phyloP scores from a whole-genome alignment of 2,888 invertebrate genomes.

The Miltochrista miniata region DNA sequence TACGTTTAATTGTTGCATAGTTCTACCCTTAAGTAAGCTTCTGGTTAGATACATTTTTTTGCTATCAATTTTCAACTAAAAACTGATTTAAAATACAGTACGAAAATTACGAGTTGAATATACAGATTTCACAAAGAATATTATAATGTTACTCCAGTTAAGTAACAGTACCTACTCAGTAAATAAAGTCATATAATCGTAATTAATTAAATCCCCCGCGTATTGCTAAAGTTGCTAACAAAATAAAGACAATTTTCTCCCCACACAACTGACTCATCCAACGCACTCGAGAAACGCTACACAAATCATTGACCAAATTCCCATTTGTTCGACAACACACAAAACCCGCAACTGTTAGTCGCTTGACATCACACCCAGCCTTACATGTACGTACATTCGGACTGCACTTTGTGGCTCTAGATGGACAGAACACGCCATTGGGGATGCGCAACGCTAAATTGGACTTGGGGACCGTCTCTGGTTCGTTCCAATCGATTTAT shows the following conservation, averaged over 20 bases:
- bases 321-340: conserved; percentile 29
- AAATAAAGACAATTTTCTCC: background rate
- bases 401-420: conserved; percentile 51
- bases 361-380: conserved; percentile 35
- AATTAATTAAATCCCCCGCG: background rate
- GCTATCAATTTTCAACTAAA: no score
- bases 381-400: conserved; percentile 32
- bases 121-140: no score
- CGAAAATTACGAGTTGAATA: no score
- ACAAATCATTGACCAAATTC: conserved; percentile 6
- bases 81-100: no score
- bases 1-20: no score
- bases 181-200: no score
- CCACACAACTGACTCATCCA: background rate
- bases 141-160: no score
- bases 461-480: conserved; percentile 53
- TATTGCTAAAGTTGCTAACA: background rate
- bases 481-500: conserved; percentile 47
- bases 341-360: conserved; percentile 27
- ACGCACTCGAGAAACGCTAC: background rate
- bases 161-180: no score
- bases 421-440: conserved; percentile 49
- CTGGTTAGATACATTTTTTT: no score
- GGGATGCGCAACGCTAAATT: conserved; percentile 58
- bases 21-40: no score